Evolutionary conservation across 1,140 invertebrate species (phyloP), one percentile per base, ranked within the genome.

Genomic region (Laupala kohalensis): DNA sequence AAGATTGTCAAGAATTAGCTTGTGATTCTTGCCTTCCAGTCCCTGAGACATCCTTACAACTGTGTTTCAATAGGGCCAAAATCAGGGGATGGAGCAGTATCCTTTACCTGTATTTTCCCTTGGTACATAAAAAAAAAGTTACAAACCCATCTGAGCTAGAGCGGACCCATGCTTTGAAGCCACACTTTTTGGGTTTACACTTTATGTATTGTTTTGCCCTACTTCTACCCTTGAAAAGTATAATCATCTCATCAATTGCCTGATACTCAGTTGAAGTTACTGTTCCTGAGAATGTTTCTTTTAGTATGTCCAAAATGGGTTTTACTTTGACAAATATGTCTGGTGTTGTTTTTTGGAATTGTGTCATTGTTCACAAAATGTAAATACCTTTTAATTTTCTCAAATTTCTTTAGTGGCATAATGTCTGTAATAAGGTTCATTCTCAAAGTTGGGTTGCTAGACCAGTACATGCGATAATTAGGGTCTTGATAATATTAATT

Each of bases 101-200:
- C 30, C 68, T 69, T 62, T 29, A 13, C 26, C 25, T 4, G 6
- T n/a, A 5, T 66, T n/a, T 75, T 77, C 62, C 76, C 75, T 73
- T 79, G 75, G 27, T 78, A 79, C 73, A 77, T 73, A 74, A 78
- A 75, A 80, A 76, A 80, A 77, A 75, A 68, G 69, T 74, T 13
- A 77, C 74, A 69, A 74, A 75, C 13, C 78, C 77, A 69, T 74
- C 78, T 15, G 79, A 69, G 70, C 29, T 67, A 65, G 74, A 65
- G 15, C 64, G 19, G 9, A 79, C 76, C 69, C 74, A 76, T 25
- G 75, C 77, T 75, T 78, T 77, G 71, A 77, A 78, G 64, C 78
- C 76, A 77, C 78, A 78, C 72, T 78, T 80, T 72, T 79, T 76
- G 64, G 76, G 76, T 75, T 77, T 79, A 65, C 73, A 76, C 64